Evolutionary conservation across 2,888 invertebrate genomes (phyloP), one percentile per base, ranked within the genome.

Genomic region (Caenorhabditis imperialis): DNA sequence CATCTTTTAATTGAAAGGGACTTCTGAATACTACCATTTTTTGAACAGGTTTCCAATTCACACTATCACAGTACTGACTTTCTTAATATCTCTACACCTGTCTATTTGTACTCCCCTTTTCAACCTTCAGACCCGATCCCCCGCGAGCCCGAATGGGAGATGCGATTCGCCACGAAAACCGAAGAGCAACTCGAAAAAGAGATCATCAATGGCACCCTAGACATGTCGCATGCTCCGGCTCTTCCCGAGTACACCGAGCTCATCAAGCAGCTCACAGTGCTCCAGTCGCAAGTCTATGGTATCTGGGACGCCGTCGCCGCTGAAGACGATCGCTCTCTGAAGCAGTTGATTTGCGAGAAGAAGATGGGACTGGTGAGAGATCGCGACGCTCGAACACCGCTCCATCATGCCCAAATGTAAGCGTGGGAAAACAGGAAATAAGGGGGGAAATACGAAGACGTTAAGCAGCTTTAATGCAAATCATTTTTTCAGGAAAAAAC

Each of bases 291-390:
- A 51, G 75, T 83, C 12, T 55, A 77, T 22, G 86, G 85, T 14
- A 77, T 87, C 20, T 87, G 86, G 81, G 84, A 87, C 53, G 81
- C 86, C 0, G 65, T 87, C 8, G 57, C 75, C 4, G 86, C 85
- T 10, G 86, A 85, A 47, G 86, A 86, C 61, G 61, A 77, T 3
- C 55, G 75, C 27, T 79, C 79, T 23, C 50, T 86, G 48, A 86
- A 86, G 61, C 86, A 86, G 58, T 77, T 86, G 53, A 76, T 86
- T 10, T 82, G 81, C 72, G 71, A 74, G 37, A 80, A 77, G 45
- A 57, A 61, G 30, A 78, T 85, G 75, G 85, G 82, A 7, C 53
- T 79, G 20, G 83, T 82, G 12, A 50, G 76, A 18, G 85, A 87
- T 57, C 42, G 67, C 7, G 65, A 77, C 40, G 85, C 85, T 12